phyloP scores from a whole-genome alignment of 2,797 vertebrate genomes.

The Vultur gryphus region DNA sequence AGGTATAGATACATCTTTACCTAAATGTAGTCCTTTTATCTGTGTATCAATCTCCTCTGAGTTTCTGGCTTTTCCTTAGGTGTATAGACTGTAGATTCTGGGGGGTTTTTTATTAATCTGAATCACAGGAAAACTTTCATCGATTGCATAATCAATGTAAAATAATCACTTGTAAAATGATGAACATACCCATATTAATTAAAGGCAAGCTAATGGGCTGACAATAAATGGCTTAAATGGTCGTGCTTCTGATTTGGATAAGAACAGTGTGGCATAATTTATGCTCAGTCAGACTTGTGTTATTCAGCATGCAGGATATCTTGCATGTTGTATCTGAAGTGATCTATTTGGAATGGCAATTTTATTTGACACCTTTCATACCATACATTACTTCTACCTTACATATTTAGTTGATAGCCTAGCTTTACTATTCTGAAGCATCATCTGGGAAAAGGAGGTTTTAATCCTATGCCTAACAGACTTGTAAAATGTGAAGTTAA shows the following conservation, averaged over 20 bases:
- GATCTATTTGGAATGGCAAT: background rate
- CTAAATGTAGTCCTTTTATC: background rate
- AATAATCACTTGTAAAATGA: background rate
- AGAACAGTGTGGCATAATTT: background rate
- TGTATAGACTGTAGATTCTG: background rate
- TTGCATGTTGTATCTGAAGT: background rate
- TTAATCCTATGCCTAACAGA: background rate
- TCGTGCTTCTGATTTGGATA: background rate
- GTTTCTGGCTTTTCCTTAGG: background rate
- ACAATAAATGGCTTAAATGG: background rate
- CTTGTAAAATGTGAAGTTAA: background rate
- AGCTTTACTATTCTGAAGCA: background rate
- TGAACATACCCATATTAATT: background rate
- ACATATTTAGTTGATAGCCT: background rate
- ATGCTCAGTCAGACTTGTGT: background rate
- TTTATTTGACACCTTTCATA: background rate
- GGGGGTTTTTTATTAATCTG: background rate
- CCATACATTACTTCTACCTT: background rate
- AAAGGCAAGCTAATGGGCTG: background rate
- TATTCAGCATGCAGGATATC: background rate
- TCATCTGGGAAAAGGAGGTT: background rate
- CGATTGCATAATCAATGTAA: background rate
- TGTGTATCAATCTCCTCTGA: background rate
- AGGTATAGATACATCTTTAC: background rate
- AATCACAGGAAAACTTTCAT: background rate